Evolutionary conservation across 2,888 invertebrate species (phyloP).

Genomic region (Melieria crassipennis): DNA sequence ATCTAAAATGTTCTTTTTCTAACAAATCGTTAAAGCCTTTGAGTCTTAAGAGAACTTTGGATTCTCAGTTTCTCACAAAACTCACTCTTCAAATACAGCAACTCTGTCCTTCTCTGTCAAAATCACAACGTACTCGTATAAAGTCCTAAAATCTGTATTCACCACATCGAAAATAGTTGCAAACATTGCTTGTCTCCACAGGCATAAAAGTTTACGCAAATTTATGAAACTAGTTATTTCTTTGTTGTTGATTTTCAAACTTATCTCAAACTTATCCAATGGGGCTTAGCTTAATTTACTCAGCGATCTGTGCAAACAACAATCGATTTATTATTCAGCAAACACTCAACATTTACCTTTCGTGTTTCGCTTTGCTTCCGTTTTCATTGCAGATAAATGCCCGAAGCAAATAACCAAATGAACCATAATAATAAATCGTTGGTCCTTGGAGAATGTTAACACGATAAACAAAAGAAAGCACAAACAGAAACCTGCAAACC

Average conservation of each 20-base stretch:
- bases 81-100: too few species aligned
- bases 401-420: constrained; percentile 37
- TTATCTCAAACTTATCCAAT: background rate
- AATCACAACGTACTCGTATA: too few species aligned
- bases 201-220: too few species aligned
- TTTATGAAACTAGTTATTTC: background rate
- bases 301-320: background rate
- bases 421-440: constrained; percentile 36
- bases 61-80: too few species aligned
- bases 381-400: constrained; percentile 54
- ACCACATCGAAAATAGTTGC: background rate
- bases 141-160: background rate
- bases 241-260: background rate
- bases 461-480: constrained; percentile 31
- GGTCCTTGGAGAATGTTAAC: constrained; percentile 32
- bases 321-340: constrained; percentile 58
- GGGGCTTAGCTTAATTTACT: background rate
- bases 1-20: too few species aligned
- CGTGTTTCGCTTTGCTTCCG: constrained; percentile 37
- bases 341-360: constrained; percentile 43
- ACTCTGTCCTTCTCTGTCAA: too few species aligned
- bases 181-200: background rate
- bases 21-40: too few species aligned
- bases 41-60: too few species aligned
- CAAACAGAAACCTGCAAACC: background rate